These are phyloP conservation scores for Aurelia sp. DNA, from an alignment of 30 jellyfish, hydroid and myxozoan species.

Conservation along the genomic window DNA sequence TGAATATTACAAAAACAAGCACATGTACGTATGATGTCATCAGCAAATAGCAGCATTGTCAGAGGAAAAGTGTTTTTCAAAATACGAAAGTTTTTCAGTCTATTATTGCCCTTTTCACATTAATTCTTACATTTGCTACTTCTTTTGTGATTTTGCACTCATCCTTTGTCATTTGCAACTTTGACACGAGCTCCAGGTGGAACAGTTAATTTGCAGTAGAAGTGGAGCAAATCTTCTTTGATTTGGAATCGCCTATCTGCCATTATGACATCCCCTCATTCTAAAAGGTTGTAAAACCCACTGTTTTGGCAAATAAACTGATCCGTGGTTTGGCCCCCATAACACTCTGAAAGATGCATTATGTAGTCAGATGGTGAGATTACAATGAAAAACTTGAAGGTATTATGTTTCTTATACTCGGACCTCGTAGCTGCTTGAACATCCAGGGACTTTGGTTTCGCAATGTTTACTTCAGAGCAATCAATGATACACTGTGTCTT, in stretches of 20 bases:
- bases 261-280: slow-evolving; percentile 57
- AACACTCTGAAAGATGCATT: slow-evolving; percentile 44
- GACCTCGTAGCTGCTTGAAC: too few relatives aligned
- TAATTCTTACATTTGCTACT: too few relatives aligned
- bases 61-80: too few relatives aligned
- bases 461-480: too few relatives aligned
- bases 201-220: slow-evolving; percentile 53
- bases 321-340: slow-evolving; percentile 71
- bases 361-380: slow-evolving; percentile 63
- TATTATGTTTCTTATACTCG: too few relatives aligned
- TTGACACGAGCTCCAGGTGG: slow-evolving; percentile 77
- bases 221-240: slow-evolving; percentile 55
- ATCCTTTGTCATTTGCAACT: slow-evolving; percentile 57
- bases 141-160: slow-evolving; percentile 68
- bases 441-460: too few relatives aligned
- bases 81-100: too few relatives aligned
- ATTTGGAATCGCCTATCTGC: slow-evolving; percentile 81
- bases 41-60: too few relatives aligned
- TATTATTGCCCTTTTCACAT: too few relatives aligned
- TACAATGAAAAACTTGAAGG: slow-evolving; percentile 59
- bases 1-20: too few relatives aligned
- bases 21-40: too few relatives aligned
- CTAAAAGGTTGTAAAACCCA: slow-evolving; percentile 47
- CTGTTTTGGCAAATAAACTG: slow-evolving; percentile 45
- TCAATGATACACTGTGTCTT: too few relatives aligned